Evolutionary conservation across 2,113 vertebrate species (phyloP), one percentile per base, ranked within the genome.

Genomic region (Zapus hudsonius): DNA sequence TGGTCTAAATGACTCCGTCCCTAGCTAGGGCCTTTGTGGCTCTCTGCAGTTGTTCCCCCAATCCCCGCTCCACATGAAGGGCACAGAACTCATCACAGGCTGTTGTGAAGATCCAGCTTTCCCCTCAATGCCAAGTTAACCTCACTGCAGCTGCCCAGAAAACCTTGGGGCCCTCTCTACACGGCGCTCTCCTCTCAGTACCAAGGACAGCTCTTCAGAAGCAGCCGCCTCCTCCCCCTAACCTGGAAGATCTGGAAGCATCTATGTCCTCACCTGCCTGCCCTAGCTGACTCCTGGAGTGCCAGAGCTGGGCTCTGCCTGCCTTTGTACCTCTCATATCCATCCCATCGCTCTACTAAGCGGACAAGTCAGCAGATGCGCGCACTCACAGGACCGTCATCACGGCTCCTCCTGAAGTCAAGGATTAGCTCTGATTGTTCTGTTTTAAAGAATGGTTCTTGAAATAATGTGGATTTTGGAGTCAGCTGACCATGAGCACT

Each of bases 141-240:
- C 2, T 38, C 27, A 3, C 31, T 74, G 86, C 72, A 2, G 12
- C n/a, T 31, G 25, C 69, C 64, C 61, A 70, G 61, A 78, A 91
- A 64, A 59, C n/a, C 17, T 55, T 55, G 59, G 61, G 47, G 20
- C 20, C 36, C 47, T 36, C 44, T 36, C 90, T 66, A 5, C 75
- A 5, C 17, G 12, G 5, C 2, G 16, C 7, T 27, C n/a, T 40
- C 4, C 2, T 17, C 8, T 64, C 79, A 61, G 19, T 1, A 20
- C 20, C 38, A 89, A 80, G 31, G 40, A 16, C 19, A 66, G 36
- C 42, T 63, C n/a, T 78, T 69, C 72, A 70, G 40, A 85, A 70
- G 64, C 42, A 64, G 61, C 23, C 22, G 27, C 25, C 2, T 42
- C 42, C 3, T 61, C 40, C 64, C 19, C 23, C n/a, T n/a, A n/a